These are phyloP conservation scores for Lethrus apterus DNA, from an alignment of 1,140 invertebrate genomes.

Conservation along the genomic window DNA sequence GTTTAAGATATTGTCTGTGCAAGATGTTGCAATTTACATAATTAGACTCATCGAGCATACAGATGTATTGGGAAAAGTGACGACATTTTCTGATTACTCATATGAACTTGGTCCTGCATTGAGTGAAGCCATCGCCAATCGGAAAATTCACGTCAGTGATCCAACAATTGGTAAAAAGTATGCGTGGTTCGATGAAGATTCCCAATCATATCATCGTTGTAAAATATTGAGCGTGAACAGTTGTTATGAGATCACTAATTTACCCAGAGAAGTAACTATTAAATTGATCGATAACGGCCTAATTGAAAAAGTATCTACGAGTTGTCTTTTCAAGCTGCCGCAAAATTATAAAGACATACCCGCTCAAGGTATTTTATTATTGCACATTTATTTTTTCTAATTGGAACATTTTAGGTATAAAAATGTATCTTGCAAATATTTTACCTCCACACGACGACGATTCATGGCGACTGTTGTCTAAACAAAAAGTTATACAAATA, in stretches of 20 bases:
- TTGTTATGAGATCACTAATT: slow-evolving; percentile 1
- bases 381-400: neutral
- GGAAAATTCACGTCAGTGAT: neutral
- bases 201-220: slow-evolving; percentile 17
- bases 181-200: slow-evolving; percentile 8
- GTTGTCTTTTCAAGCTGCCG: slow-evolving; percentile 23
- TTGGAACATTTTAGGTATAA: slow-evolving; percentile 25
- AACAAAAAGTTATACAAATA: slow-evolving; percentile 2
- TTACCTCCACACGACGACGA: slow-evolving; percentile 27
- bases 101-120: slow-evolving; percentile 3
- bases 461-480: neutral
- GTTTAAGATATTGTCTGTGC: slow-evolving; percentile 28
- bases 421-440: slow-evolving; percentile 28
- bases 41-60: slow-evolving; percentile 27
- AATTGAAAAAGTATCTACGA: slow-evolving; percentile 3
- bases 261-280: neutral
- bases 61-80: slow-evolving; percentile 23
- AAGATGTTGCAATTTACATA: slow-evolving; percentile 21
- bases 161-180: slow-evolving; percentile 2
- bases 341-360: slow-evolving; percentile 19
- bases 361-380: slow-evolving; percentile 20
- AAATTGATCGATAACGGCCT: slow-evolving; percentile 21
- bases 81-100: slow-evolving; percentile 1
- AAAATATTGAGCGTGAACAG: slow-evolving; percentile 21
- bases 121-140: neutral